Conservation (phyloP, 2,113 vertebrate genomes). For the Ceyx margarethae region DNA sequence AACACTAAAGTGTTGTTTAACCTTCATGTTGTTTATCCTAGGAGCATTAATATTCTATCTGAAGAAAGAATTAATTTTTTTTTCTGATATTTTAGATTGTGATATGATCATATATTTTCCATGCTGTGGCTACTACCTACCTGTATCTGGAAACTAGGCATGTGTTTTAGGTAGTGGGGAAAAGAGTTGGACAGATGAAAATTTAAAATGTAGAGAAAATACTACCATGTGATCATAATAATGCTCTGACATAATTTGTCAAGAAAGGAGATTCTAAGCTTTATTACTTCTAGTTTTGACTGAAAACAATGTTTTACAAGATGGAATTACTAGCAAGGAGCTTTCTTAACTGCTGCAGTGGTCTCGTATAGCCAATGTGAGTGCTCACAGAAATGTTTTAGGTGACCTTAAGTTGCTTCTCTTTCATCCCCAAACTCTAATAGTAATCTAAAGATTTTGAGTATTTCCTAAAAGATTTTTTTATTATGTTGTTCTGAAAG, state of each 20-base stretch:
- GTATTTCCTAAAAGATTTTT: background rate
- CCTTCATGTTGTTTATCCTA: background rate
- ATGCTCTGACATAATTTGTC: background rate
- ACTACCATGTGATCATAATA: background rate
- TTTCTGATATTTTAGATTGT: background rate
- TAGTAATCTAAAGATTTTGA: background rate
- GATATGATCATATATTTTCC: background rate
- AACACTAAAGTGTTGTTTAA: background rate
- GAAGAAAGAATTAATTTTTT: background rate
- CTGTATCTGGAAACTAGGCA: background rate
- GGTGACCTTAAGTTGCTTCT: background rate
- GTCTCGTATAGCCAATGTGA: background rate
- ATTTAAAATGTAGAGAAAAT: background rate
- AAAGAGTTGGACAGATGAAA: background rate
- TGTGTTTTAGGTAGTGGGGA: background rate
- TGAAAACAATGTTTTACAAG: background rate
- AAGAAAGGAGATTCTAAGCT: background rate
- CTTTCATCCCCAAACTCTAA: background rate
- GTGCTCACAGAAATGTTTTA: background rate
- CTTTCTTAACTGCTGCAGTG: background rate
- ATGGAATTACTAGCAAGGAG: background rate
- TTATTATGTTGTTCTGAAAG: background rate
- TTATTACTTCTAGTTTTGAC: background rate
- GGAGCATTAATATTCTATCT: background rate
- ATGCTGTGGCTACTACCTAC: background rate